Percentiles rank a stretch among this genome's conserved stretches.
Evolutionary conservation across 1,140 invertebrate species (phyloP).

Genomic region (Doryteuthis pealeii): DNA sequence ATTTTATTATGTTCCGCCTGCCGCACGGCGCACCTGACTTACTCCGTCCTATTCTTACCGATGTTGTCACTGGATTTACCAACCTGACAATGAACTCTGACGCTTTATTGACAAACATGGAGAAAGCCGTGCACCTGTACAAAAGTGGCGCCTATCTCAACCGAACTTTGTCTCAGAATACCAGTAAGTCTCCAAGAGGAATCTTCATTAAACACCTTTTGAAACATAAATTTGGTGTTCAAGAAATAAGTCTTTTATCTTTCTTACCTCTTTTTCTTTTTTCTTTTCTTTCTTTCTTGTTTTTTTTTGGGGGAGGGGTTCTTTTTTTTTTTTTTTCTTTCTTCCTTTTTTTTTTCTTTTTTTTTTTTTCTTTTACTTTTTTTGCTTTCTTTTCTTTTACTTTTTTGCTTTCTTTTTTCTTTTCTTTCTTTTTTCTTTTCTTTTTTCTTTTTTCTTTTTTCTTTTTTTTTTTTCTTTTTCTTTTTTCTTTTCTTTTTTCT

Average conservation of each 20-base stretch:
- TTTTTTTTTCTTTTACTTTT: too few relatives aligned
- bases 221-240: too few relatives aligned
- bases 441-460: too few relatives aligned
- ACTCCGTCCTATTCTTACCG: slow-evolving; percentile 45
- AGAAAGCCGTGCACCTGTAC: slow-evolving; percentile 48
- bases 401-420: too few relatives aligned
- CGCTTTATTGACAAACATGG: slow-evolving; percentile 46
- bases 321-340: not conserved
- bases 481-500: too few relatives aligned
- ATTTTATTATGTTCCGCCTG: slow-evolving; percentile 60
- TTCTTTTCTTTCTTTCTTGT: not conserved
- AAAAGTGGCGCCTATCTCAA: slow-evolving; percentile 54
- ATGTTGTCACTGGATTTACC: slow-evolving; percentile 49
- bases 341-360: not conserved
- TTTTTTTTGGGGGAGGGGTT: not conserved
- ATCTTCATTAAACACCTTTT: too few relatives aligned
- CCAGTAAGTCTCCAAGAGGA: not conserved
- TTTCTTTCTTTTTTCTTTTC: too few relatives aligned
- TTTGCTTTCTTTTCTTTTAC: too few relatives aligned
- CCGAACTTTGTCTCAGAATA: slow-evolving; percentile 19
- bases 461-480: too few relatives aligned
- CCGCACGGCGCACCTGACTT: slow-evolving; percentile 57
- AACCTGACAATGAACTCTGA: slow-evolving; percentile 44
- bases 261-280: slow-evolving; percentile 11
- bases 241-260: too few relatives aligned